Evolutionary conservation across 1,140 invertebrate genomes (phyloP).

Genomic region (Bombyx mandarina): DNA sequence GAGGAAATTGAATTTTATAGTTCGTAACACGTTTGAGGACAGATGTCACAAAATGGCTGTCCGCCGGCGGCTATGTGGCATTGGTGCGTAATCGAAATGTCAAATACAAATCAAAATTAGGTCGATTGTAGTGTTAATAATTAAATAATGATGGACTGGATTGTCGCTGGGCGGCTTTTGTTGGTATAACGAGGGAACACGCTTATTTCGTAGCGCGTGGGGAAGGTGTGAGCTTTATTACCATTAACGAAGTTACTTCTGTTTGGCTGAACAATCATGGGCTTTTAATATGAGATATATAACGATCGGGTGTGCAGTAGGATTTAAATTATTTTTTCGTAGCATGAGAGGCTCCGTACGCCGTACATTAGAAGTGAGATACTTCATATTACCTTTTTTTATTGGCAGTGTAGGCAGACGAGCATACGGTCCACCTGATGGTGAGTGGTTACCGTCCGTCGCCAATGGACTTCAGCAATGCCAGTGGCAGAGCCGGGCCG

Average conservation of each 20-base stretch:
- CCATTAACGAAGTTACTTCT: conserved; percentile 69
- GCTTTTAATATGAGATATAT: conserved; percentile 58
- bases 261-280: conserved; percentile 65
- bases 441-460: no score
- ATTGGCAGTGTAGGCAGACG: no score
- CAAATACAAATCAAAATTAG: conserved; percentile 70
- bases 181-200: conserved; percentile 23
- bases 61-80: conserved; percentile 40
- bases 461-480: no score
- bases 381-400: no score
- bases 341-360: no score
- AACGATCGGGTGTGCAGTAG: conserved; percentile 19
- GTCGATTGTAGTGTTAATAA: conserved; percentile 69
- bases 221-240: conserved; percentile 52
- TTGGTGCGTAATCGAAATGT: conserved; percentile 56
- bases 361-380: no score
- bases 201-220: conserved; percentile 22
- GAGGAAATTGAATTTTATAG: conserved; percentile 72
- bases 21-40: conserved; percentile 65
- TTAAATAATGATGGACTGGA: conserved; percentile 55
- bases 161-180: conserved; percentile 24
- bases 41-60: conserved; percentile 67
- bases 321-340: no score
- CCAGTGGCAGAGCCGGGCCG: no score
- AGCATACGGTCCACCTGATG: no score